A percentile compares a stretch with the other conserved stretches of the same genome.
Evolutionary conservation across 2,113 vertebrate genomes (phyloP).

Genomic region (Menura novaehollandiae): DNA sequence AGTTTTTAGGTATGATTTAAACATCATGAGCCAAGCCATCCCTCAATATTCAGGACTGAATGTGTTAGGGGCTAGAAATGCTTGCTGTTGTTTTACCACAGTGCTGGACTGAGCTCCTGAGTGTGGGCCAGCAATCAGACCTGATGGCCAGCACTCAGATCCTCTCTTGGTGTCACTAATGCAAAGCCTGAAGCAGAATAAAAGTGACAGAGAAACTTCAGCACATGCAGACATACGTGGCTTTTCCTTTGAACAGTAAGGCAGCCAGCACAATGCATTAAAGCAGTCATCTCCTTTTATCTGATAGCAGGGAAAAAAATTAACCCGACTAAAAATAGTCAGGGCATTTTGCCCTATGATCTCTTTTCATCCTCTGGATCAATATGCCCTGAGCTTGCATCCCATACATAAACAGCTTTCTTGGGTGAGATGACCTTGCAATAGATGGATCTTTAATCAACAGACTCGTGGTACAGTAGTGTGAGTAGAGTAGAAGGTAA

Average conservation of each 20-base stretch:
- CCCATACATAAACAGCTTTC: conserved; percentile 46
- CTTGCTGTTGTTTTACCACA: accelerated
- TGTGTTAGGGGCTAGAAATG: background rate
- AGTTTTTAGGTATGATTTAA: background rate
- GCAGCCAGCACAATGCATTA: background rate
- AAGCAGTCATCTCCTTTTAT: conserved; percentile 19
- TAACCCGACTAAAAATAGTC: conserved; percentile 61
- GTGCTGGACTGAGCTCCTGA: background rate
- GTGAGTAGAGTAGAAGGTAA: background rate
- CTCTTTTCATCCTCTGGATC: conserved; percentile 47
- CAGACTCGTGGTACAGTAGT: background rate
- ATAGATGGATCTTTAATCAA: conserved; percentile 18
- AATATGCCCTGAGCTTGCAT: conserved; percentile 52
- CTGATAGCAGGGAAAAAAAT: background rate
- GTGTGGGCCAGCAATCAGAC: background rate
- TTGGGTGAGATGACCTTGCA: conserved; percentile 31
- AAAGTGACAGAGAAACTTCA: background rate
- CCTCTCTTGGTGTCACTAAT: background rate
- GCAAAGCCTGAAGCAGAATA: background rate
- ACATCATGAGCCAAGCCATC: background rate
- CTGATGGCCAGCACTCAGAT: background rate
- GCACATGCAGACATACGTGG: background rate
- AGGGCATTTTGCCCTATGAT: conserved; percentile 59
- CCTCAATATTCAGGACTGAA: background rate
- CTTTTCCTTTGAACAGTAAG: conserved; percentile 34